phyloP scores from a whole-genome alignment of 2,888 invertebrate genomes.

The Napeogenes inachia region DNA sequence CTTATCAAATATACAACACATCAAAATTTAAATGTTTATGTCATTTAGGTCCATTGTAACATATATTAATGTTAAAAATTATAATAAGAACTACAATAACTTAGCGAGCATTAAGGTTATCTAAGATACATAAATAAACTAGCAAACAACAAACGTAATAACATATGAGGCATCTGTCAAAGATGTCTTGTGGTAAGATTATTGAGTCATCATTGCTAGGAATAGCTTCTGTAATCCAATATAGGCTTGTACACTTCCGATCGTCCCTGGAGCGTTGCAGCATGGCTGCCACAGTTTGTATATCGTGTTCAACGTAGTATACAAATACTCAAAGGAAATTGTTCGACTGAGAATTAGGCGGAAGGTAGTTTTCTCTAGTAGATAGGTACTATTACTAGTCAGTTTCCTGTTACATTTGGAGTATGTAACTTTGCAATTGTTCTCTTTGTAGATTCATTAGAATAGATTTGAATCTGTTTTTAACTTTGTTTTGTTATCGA shows the following conservation, averaged over 20 bases:
- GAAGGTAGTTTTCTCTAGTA: conserved; percentile 25
- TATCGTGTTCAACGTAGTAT: conserved; percentile 42
- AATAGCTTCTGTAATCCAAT: conserved; percentile 49
- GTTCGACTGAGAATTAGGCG: conserved; percentile 27
- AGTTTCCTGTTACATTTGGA: too few relatives aligned
- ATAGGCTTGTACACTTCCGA: conserved; percentile 34
- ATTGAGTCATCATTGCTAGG: conserved; percentile 32
- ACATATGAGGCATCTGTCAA: conserved; percentile 20
- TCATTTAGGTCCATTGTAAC: too few relatives aligned
- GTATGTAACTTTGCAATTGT: too few relatives aligned
- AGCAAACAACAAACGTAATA: neutral
- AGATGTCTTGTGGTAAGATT: conserved; percentile 19
- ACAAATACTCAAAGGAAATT: conserved; percentile 35
- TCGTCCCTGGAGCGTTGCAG: conserved; percentile 38
- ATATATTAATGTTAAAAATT: too few relatives aligned
- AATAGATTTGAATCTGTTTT: too few relatives aligned
- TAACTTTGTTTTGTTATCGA: too few relatives aligned
- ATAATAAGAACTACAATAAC: too few relatives aligned
- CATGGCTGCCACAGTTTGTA: conserved; percentile 62
- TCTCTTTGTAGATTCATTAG: too few relatives aligned
- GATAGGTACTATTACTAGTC: too few relatives aligned
- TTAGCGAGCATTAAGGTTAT: too few relatives aligned
- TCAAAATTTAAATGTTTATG: too few relatives aligned
- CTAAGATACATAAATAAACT: neutral
- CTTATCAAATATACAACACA: too few relatives aligned